phyloP scores from a whole-genome alignment of 1,140 invertebrate genomes.

The silkworm (Bombyx mori) region DNA sequence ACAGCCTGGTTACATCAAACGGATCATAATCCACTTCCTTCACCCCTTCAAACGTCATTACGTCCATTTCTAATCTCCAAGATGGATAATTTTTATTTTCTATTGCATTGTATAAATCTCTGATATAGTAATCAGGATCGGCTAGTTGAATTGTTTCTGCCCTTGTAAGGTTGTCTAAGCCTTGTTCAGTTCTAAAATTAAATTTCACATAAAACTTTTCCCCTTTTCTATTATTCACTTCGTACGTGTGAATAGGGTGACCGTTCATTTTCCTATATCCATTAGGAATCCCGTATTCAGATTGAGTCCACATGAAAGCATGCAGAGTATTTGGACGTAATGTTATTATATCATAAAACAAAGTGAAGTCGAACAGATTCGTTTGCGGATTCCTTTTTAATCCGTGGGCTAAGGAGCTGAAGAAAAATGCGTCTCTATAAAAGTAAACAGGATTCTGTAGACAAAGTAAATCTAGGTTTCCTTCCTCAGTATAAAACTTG shows the following conservation, averaged over 20 bases:
- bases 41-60: slow-evolving; percentile 64
- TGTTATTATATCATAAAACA: slow-evolving; percentile 92
- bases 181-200: slow-evolving; percentile 77
- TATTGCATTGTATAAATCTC: slow-evolving; percentile 84
- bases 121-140: slow-evolving; percentile 77
- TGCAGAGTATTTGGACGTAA: slow-evolving; percentile 86
- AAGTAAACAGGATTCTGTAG: slow-evolving; percentile 83
- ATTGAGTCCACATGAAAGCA: slow-evolving; percentile 70
- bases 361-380: slow-evolving; percentile 80
- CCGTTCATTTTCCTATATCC: slow-evolving; percentile 80
- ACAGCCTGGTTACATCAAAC: slow-evolving; percentile 80
- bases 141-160: slow-evolving; percentile 73
- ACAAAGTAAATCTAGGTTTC: slow-evolving; percentile 82
- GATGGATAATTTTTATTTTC: slow-evolving; percentile 76
- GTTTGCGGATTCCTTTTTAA: slow-evolving; percentile 80
- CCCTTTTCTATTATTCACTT: slow-evolving; percentile 74
- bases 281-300: slow-evolving; percentile 88
- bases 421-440: slow-evolving; percentile 76
- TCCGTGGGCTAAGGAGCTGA: slow-evolving; percentile 73
- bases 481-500: slow-evolving; percentile 82
- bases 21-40: slow-evolving; percentile 68
- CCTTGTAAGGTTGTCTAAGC: slow-evolving; percentile 74
- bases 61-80: slow-evolving; percentile 75
- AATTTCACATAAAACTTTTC: slow-evolving; percentile 79
- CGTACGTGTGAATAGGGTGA: slow-evolving; percentile 78